Evolutionary conservation across 2,797 vertebrate genomes (phyloP).

Genomic region (Triplophysa bombifrons): DNA sequence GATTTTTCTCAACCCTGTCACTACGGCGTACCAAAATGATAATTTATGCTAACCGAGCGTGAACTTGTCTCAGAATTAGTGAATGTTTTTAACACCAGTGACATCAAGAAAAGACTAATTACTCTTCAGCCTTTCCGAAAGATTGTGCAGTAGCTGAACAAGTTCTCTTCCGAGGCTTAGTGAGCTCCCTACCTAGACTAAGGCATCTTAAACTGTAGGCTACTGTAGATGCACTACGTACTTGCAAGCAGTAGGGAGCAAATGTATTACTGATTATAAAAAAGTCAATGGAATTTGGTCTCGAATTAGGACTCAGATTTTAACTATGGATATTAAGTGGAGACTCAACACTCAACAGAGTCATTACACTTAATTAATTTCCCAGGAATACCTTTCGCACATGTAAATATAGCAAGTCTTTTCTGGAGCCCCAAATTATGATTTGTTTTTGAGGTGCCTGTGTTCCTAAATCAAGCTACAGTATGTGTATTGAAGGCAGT

Average conservation of each 20-base stretch:
- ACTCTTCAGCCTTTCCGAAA: neutral
- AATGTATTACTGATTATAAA: neutral
- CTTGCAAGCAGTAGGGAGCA: neutral
- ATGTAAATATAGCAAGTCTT: too few species aligned
- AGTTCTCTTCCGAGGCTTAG: neutral
- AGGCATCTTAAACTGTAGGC: neutral
- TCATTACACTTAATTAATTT: too few species aligned
- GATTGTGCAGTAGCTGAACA: neutral
- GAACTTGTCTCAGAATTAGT: constrained; percentile 9
- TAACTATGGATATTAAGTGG: neutral
- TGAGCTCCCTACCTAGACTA: neutral
- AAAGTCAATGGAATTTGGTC: too few species aligned
- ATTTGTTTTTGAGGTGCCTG: too few species aligned
- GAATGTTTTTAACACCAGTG: constrained; percentile 1
- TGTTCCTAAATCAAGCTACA: too few species aligned
- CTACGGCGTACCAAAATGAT: neutral
- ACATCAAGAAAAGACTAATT: constrained; percentile 17
- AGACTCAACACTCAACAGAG: neutral
- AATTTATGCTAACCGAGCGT: constrained; percentile 2
- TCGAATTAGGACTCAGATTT: neutral
- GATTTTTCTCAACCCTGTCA: constrained; percentile 18
- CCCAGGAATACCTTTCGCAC: too few species aligned
- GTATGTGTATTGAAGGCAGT: too few species aligned
- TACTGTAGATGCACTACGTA: neutral
- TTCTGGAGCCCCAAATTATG: too few species aligned